Evolutionary conservation across 1,140 invertebrate genomes (phyloP).

Genomic region (Meloidogyne exigua): DNA sequence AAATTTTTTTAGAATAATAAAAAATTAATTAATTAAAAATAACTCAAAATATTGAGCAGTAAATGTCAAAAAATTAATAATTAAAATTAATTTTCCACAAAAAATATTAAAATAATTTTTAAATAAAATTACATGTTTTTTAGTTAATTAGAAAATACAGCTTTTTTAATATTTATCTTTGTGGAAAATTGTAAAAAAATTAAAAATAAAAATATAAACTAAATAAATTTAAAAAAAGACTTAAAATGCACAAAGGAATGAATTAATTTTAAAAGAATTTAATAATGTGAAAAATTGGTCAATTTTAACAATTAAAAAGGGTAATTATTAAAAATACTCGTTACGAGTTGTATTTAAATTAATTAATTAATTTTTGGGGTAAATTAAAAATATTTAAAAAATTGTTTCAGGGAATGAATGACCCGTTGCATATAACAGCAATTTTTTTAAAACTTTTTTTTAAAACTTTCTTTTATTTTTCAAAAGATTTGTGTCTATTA

Average conservation of each 20-base stretch:
- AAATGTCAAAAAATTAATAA: background rate
- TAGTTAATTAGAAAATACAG: no score
- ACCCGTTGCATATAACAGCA: background rate
- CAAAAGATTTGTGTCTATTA: slow-evolving; percentile 21
- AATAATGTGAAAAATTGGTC: no score
- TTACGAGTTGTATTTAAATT: no score
- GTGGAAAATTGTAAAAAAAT: no score
- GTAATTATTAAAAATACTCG: no score
- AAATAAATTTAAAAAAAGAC: background rate
- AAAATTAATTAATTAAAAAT: background rate
- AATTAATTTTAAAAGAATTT: background rate
- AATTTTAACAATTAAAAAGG: no score
- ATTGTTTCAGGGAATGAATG: background rate
- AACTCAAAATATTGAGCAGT: slow-evolving; percentile 5
- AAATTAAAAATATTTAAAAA: background rate
- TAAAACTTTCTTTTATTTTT: slow-evolving; percentile 7
- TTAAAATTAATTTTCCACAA: background rate
- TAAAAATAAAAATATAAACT: no score
- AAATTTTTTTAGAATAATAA: background rate
- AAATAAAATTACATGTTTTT: no score
- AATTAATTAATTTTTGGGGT: no score
- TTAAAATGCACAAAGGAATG: slow-evolving; percentile 5
- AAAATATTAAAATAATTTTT: background rate
- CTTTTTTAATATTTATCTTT: no score
- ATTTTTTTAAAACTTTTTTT: background rate